phyloP scores from a whole-genome alignment of 2,113 vertebrate species.

The Sapajus apella region DNA sequence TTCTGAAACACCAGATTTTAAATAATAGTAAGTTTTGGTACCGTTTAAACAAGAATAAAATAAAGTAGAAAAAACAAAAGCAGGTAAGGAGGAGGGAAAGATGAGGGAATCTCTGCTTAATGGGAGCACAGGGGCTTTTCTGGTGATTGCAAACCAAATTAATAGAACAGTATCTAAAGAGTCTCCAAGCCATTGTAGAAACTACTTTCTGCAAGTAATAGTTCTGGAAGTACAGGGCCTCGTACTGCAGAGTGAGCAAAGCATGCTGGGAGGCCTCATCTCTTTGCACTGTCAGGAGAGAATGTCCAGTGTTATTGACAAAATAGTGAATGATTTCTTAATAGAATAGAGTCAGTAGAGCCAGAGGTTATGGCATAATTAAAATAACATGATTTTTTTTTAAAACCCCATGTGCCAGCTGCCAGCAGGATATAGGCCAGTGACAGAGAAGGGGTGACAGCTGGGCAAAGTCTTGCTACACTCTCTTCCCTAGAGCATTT shows the following conservation, averaged over 20 bases:
- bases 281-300: not conserved
- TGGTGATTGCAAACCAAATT: not conserved
- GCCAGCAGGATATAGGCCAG: not conserved
- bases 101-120: not conserved
- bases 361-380: not conserved
- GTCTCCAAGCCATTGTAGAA: not conserved
- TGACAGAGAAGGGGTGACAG: not conserved
- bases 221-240: not conserved
- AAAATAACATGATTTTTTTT: constrained; percentile 7
- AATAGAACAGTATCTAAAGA: not conserved
- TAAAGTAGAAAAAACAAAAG: not conserved
- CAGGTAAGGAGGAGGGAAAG: not conserved
- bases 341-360: constrained; percentile 20
- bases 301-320: not conserved
- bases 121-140: not conserved
- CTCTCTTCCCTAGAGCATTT: not conserved
- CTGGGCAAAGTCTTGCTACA: not conserved
- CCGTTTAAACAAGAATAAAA: not conserved
- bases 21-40: not conserved
- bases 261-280: not conserved
- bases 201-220: not conserved
- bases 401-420: not conserved
- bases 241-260: not conserved
- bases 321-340: constrained; percentile 36
- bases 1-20: not conserved